Evolutionary conservation across 2,113 vertebrate genomes (phyloP), one percentile per base, ranked within the genome.

Genomic region (Atlantisia rogersi): DNA sequence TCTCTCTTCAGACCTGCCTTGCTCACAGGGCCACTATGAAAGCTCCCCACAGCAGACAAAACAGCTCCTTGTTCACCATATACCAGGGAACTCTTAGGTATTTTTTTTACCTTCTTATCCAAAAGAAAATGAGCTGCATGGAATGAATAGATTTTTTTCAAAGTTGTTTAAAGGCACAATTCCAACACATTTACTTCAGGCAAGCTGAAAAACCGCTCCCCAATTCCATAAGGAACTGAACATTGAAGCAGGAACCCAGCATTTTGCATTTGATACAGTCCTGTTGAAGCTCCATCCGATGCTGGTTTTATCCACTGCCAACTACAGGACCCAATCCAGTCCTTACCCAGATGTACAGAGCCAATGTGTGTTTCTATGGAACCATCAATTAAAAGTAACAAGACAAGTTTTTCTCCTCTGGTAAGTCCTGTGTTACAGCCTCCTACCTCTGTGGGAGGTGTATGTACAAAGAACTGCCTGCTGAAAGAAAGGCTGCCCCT

Each of bases 31-130:
- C 90, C 2, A 1, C 87, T 73, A 5, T 29, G 82, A 77, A 78
- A 81, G 26, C 60, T 88, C 88, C 53, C 52, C 65, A 28, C 85
- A 12, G 56, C 53, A 85, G 65, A 90, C 94, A 96, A 44, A 96
- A 96, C 71, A 68, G 48, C 94, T 96, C 92, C 91, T 95, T 97
- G 96, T 96, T 96, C 96, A 64, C 59, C 46, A 2, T 15, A 17
- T 18, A 46, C 73, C 92, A 75, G 40, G 32, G 31, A 94, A 86
- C 69, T 65, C 48, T 11, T 7, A 39, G 12, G 16, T 25, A 4
- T 46, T 32, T 58, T 37, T 86, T 37, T 86, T 50, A 82, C 83
- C 40, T 79, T 59, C 68, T 92, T 77, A 79, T 86, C 55, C 91
- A 42, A 89, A 91, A 95, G 70, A 76, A 96, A 94, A 46, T 40